A percentile compares a stretch with the other conserved stretches of the same genome.
Evolutionary conservation across 2,888 invertebrate genomes (phyloP).

Genomic region (Barypeithes pellucidus): DNA sequence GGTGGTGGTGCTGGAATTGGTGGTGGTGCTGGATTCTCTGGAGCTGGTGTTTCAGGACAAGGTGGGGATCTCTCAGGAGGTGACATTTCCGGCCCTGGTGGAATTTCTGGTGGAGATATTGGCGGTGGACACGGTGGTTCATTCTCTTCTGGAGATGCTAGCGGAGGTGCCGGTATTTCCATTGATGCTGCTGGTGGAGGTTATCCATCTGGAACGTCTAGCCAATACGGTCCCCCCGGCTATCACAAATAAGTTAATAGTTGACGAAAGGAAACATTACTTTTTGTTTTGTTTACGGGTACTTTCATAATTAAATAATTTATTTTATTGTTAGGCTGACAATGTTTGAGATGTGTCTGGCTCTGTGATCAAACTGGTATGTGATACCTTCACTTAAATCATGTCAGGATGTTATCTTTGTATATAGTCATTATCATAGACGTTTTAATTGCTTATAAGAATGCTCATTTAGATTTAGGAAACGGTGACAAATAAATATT

Average conservation of each 20-base stretch:
- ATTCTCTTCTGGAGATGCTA: slow-evolving; percentile 14
- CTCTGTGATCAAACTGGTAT: slow-evolving; percentile 54
- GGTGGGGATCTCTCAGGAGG: slow-evolving; percentile 60
- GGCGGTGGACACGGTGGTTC: slow-evolving; percentile 41
- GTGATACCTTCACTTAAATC: slow-evolving; percentile 55
- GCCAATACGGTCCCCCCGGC: slow-evolving; percentile 60
- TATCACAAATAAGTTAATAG: slow-evolving; percentile 56
- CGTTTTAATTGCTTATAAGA: slow-evolving; percentile 52
- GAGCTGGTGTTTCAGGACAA: slow-evolving; percentile 58
- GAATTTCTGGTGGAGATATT: slow-evolving; percentile 39
- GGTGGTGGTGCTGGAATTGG: slow-evolving; percentile 63
- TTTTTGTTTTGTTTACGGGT: slow-evolving; percentile 32
- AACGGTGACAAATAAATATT: slow-evolving; percentile 61
- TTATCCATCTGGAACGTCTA: slow-evolving; percentile 53
- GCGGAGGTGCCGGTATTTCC: slow-evolving; percentile 15
- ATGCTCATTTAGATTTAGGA: slow-evolving; percentile 57
- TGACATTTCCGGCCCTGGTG: slow-evolving; percentile 36
- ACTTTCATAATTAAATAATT: slow-evolving; percentile 42
- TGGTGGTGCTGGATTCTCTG: slow-evolving; percentile 47
- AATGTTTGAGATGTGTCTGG: slow-evolving; percentile 56
- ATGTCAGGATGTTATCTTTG: slow-evolving; percentile 45
- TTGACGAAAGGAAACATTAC: slow-evolving; percentile 27
- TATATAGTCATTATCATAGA: slow-evolving; percentile 54
- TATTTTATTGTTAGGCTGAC: slow-evolving; percentile 46
- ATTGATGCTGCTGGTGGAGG: slow-evolving; percentile 35